A percentile compares a stretch with the other conserved stretches of the same genome.
Conservation (phyloP, 2,113 vertebrate genomes). For the Rattus norvegicus region GRCr8 NC_086024.1:69111501-69112000, state of each 20-base stretch:
- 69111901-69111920: not conserved
- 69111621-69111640: not conserved
- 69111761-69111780: slow-evolving; percentile 14
- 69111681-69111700: not conserved
- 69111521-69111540: slow-evolving; percentile 19
- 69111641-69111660: not conserved
- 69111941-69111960: not conserved
- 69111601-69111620: not conserved
- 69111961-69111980: not conserved
- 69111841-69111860: not conserved
- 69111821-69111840: not conserved
- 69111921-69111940: not conserved
- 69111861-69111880: not conserved
- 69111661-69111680: not conserved
- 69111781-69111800: not conserved
- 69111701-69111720: not conserved
- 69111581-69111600: slow-evolving; percentile 14
- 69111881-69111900: not conserved
- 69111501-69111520: not conserved
- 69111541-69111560: not conserved
- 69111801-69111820: not conserved
- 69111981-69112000: not conserved
- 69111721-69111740: not conserved
- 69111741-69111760: not conserved
- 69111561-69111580: not conserved